Evolutionary conservation across 2,888 invertebrate genomes (phyloP).

Genomic region (Lacanobia oleracea): DNA sequence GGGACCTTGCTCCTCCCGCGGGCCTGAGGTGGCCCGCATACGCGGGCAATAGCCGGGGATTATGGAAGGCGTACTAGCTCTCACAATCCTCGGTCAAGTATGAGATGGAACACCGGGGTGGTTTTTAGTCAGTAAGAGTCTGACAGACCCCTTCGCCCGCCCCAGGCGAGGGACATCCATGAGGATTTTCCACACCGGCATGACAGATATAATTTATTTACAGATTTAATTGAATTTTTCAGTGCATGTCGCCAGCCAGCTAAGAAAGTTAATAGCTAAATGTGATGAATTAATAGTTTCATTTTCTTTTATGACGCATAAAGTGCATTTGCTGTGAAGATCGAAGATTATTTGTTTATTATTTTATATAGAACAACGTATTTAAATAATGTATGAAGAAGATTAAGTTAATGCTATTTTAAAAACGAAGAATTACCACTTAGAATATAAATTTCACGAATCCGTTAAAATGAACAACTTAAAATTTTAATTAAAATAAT

Average conservation of each 20-base stretch:
- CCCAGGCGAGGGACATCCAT: too few species aligned
- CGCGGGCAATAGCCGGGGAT: too few species aligned
- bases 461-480: too few species aligned
- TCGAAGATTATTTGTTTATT: constrained; percentile 17
- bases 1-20: too few species aligned
- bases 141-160: too few species aligned
- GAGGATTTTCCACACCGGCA: too few species aligned
- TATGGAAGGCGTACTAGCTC: too few species aligned
- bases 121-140: too few species aligned
- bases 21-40: too few species aligned
- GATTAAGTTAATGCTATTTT: not conserved
- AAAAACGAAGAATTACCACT: not conserved
- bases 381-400: not conserved
- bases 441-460: not conserved
- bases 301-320: constrained; percentile 23
- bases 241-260: not conserved
- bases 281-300: constrained; percentile 1
- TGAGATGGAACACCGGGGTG: too few species aligned
- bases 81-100: too few species aligned
- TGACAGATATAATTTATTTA: not conserved
- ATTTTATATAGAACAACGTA: constrained; percentile 1
- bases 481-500: too few species aligned
- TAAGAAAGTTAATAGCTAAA: constrained; percentile 19
- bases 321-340: constrained; percentile 21
- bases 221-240: not conserved